Evolutionary conservation across 2,113 vertebrate genomes (phyloP), one percentile per base, ranked within the genome.

Genomic region (Rhineura floridana): DNA sequence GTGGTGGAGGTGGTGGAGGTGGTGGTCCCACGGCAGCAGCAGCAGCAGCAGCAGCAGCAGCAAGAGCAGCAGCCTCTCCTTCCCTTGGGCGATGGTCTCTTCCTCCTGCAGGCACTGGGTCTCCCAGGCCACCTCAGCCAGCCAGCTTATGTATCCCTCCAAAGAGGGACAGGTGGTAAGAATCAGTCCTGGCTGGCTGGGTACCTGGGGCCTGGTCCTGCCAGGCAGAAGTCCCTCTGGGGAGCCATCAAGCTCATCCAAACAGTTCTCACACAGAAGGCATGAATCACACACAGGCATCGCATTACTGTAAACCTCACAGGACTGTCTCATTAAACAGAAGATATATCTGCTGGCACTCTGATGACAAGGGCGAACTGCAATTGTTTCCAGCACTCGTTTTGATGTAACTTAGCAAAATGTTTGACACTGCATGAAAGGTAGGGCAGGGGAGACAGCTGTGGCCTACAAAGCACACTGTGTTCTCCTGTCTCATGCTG

Each of bases 221-320:
- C n/a, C n/a, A n/a, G n/a, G n/a, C n/a, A n/a, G n/a, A n/a, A n/a
- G n/a, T n/a, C n/a, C n/a, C n/a, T n/a, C n/a, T n/a, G n/a, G n/a
- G n/a, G n/a, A n/a, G n/a, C n/a, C n/a, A 63, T 46, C 62, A 73
- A 78, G 69, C 87, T 83, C 80, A 80, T 3, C 30, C 65, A 1
- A 28, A 52, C 30, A 19, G 23, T 55, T 70, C 84, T 33, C 79
- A 88, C 19, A 2, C 69, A 83, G 30, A 39, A 15, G 3, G 30
- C 3, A 12, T 6, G 65, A 44, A 25, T 0, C 62, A 33, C 82
- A 52, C 70, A 0, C 8, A 33, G 36, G 77, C 39, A 63, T 3
- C 67, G 19, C 19, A 21, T 52, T 2, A 48, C 48, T 17, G 52
- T 42, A 82, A 46, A 87, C n/a, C 50, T 72, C 78, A 44, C 2